These are phyloP conservation scores for Germaria angustata DNA, from an alignment of 2,888 invertebrate genomes.

Conservation along the genomic window DNA sequence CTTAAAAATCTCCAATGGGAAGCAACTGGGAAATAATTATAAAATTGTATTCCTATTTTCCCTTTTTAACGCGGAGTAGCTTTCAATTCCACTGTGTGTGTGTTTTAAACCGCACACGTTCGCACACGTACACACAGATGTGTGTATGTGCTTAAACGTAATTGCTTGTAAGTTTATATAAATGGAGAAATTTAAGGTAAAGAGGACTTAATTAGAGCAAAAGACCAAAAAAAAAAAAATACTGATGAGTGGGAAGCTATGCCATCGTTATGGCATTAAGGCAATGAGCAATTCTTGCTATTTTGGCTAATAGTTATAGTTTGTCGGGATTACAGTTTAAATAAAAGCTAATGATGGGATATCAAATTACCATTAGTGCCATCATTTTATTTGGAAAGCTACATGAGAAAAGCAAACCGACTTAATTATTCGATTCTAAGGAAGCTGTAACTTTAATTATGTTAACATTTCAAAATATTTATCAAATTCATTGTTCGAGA, in stretches of 20 bases:
- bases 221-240: slow-evolving; percentile 48
- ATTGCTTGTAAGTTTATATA: slow-evolving; percentile 7
- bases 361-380: slow-evolving; percentile 14
- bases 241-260: slow-evolving; percentile 47
- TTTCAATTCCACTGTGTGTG: slow-evolving; percentile 14
- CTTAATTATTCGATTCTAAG: too few species aligned
- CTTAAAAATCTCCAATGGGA: too few species aligned
- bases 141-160: background rate
- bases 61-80: background rate
- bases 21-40: too few species aligned
- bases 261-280: slow-evolving; percentile 33
- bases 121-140: background rate
- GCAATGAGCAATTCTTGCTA: slow-evolving; percentile 22
- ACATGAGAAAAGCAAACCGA: too few species aligned
- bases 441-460: too few species aligned
- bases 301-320: slow-evolving; percentile 21
- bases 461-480: too few species aligned
- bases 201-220: slow-evolving; percentile 64
- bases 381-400: too few species aligned
- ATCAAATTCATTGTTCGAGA: too few species aligned
- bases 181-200: slow-evolving; percentile 55
- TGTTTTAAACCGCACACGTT: background rate
- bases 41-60: too few species aligned
- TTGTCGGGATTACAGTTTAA: slow-evolving; percentile 49
- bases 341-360: slow-evolving; percentile 53